phyloP scores from a whole-genome alignment of 1,140 invertebrate genomes.

The Diuraphis noxia region DNA sequence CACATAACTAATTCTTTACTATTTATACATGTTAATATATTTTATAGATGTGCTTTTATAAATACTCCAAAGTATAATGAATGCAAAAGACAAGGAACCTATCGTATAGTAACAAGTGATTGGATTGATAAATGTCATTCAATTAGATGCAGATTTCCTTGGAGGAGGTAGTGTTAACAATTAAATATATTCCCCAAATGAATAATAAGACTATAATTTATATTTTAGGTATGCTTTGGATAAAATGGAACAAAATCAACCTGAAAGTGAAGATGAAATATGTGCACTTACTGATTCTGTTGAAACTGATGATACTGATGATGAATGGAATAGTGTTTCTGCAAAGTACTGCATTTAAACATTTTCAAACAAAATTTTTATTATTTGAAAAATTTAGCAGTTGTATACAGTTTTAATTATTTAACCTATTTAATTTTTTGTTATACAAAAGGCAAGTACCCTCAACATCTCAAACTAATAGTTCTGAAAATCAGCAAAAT shows the following conservation, averaged over 20 bases:
- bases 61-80: slow-evolving; percentile 86
- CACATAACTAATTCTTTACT: neutral
- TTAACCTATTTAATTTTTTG: neutral
- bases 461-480: slow-evolving; percentile 17
- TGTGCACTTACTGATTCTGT: slow-evolving; percentile 55
- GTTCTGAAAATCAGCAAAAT: neutral
- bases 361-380: neutral
- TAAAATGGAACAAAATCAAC: slow-evolving; percentile 60
- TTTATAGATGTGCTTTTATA: slow-evolving; percentile 78
- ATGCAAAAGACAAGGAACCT: slow-evolving; percentile 67
- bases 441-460: slow-evolving; percentile 8
- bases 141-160: slow-evolving; percentile 70
- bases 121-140: slow-evolving; percentile 76
- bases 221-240: slow-evolving; percentile 62
- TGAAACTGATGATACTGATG: slow-evolving; percentile 61
- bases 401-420: neutral
- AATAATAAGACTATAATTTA: slow-evolving; percentile 29
- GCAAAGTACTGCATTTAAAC: neutral
- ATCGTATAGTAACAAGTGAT: slow-evolving; percentile 70
- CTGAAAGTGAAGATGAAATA: slow-evolving; percentile 64
- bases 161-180: slow-evolving; percentile 64
- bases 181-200: slow-evolving; percentile 16
- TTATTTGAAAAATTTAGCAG: neutral
- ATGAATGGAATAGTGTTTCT: slow-evolving; percentile 58
- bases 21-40: slow-evolving; percentile 29